A percentile compares a stretch with the other conserved stretches of the same genome.
Evolutionary conservation across 2,113 vertebrate genomes (phyloP).

Genomic region (Anser brachyrhynchus): DNA sequence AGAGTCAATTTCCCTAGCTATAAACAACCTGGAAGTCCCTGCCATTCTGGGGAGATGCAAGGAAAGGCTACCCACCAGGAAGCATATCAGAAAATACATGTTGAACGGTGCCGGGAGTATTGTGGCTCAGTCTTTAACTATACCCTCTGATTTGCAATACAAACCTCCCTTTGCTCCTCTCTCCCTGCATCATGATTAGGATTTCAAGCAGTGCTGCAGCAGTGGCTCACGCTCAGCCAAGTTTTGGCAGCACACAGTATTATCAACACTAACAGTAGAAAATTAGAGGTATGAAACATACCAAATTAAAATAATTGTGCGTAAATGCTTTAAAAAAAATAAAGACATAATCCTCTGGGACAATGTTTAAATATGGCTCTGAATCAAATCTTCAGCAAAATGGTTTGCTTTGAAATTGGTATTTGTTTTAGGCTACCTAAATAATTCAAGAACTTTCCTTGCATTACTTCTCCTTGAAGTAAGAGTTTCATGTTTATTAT

Average conservation of each 20-base stretch:
- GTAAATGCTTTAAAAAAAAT: background rate
- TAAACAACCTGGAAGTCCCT: background rate
- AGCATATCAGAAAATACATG: fast-evolving
- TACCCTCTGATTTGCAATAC: background rate
- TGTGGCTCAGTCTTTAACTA: background rate
- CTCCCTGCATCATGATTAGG: background rate
- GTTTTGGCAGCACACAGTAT: background rate
- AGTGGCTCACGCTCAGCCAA: background rate
- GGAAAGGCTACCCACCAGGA: background rate
- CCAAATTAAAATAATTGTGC: background rate
- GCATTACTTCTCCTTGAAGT: conserved; percentile 58
- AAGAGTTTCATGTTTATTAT: conserved; percentile 70
- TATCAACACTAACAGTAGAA: background rate
- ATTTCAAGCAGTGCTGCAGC: conserved; percentile 2
- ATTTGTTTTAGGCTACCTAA: conserved; percentile 58
- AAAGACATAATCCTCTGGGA: background rate
- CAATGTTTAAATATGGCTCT: background rate
- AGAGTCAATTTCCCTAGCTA: background rate
- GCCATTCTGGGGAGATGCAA: background rate
- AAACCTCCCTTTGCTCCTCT: background rate
- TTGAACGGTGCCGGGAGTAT: background rate
- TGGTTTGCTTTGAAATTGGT: conserved; percentile 15
- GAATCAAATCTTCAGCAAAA: background rate
- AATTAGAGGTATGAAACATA: background rate
- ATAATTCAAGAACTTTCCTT: conserved; percentile 69